Conservation (phyloP, 2,888 invertebrate species). For the Mesodorylaimus sp. region DNA sequence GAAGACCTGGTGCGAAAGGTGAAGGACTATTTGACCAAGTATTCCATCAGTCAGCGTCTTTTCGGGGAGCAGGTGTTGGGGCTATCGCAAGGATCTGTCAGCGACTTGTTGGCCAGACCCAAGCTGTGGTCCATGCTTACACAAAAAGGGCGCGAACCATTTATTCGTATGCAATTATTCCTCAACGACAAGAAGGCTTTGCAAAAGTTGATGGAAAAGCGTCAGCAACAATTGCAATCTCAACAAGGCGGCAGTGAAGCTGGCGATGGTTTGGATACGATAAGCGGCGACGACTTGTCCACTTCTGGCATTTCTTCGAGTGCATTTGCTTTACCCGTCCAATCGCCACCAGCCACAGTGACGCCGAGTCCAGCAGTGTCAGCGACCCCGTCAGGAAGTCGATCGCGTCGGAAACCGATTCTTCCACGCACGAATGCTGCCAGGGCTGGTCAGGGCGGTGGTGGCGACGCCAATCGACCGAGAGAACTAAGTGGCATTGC, state of each 20-base stretch:
- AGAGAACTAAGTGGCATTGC: too few species aligned
- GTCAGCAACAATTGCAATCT: constrained; percentile 35
- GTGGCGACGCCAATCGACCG: too few species aligned
- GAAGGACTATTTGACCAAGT: constrained; percentile 36
- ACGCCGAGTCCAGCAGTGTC: too few species aligned
- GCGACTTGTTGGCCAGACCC: constrained; percentile 83
- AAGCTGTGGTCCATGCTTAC: constrained; percentile 99
- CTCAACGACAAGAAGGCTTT: constrained; percentile 85
- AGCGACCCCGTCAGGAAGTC: too few species aligned
- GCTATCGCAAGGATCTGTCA: constrained; percentile 86
- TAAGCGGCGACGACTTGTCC: not conserved
- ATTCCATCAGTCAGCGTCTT: constrained; percentile 67
- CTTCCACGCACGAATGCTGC: too few species aligned
- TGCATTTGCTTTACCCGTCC: too few species aligned
- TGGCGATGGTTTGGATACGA: not conserved
- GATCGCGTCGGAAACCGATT: too few species aligned
- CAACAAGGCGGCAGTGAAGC: not conserved
- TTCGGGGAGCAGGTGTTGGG: constrained; percentile 97
- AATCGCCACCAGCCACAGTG: too few species aligned
- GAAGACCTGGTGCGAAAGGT: constrained; percentile 65
- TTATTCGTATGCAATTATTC: constrained; percentile 95
- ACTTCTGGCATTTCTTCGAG: too few species aligned
- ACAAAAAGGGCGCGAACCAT: constrained; percentile 78
- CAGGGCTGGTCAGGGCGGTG: too few species aligned
- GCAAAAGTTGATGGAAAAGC: constrained; percentile 63